Evolutionary conservation across 2,113 vertebrate species (phyloP), one percentile per base, ranked within the genome.

Genomic region (Smithornis capensis): DNA sequence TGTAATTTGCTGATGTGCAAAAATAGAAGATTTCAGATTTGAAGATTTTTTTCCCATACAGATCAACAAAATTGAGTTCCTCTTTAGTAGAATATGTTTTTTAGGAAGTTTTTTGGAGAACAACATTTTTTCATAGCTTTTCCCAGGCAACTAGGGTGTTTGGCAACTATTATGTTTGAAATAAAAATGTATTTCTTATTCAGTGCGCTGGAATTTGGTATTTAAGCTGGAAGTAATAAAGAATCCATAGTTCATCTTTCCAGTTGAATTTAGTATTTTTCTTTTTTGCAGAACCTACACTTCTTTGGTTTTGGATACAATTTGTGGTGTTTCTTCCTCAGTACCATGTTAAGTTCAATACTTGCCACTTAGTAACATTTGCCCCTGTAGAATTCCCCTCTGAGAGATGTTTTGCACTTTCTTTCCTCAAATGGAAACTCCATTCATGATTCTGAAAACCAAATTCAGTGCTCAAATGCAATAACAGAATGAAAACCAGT

Each of bases 101-200:
- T 93, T 80, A 85, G 37, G 45, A 62, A 93, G 19, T 62, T 94
- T 96, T 94, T 62, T 94, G 19, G 89, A 91, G 96, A 84, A 33
- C 62, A 85, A 44, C 24, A 52, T 56, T 79, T 83, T 95, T 42
- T 56, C 19, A 37, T 83, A 37, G n/a, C 56, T 88, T 91, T 95
- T 97, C 65, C 40, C n/a, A 91, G 95, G 60, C 22, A 90, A 23
- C 25, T 55, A 78, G 68, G 60, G 90, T 69, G 52, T 86, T 92
- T 95, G n/a, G 52, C 74, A 95, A 62, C 77, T 96, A 55, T 87
- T 96, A 57, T 53, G 45, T 94, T 96, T 95, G 81, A 85, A 87
- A 92, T 73, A 87, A 65, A 92, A 94, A 81, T 57, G 19, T 57
- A 44, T 84, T n/a, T 83, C 83, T 94, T 92, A 84, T 92, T 90